A percentile compares a stretch with the other conserved stretches of the same genome.
Conservation (phyloP, 2,888 invertebrate genomes). For the Hetaerina titia region DNA sequence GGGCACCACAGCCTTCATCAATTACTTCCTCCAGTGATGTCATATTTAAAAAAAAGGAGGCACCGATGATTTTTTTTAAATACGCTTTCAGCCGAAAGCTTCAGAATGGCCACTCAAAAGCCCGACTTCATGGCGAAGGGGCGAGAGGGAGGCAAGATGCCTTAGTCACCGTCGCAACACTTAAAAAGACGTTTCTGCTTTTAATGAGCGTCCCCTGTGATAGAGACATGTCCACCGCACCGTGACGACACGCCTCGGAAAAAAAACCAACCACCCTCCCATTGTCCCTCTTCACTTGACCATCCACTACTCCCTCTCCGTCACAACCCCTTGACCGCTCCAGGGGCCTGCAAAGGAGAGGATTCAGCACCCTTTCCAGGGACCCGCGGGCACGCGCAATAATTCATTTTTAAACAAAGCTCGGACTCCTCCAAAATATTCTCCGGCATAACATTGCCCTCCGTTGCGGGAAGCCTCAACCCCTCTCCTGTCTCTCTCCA, state of each 20-base stretch:
- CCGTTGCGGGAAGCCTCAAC: not conserved
- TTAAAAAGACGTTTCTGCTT: not conserved
- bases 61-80: not conserved
- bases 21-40: not conserved
- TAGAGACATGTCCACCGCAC: not conserved
- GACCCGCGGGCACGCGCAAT: not conserved
- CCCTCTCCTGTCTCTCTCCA: not conserved
- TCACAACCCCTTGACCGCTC: not conserved
- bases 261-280: not conserved
- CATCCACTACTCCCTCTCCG: not conserved
- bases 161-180: not conserved
- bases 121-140: not conserved
- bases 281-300: conserved; percentile 58
- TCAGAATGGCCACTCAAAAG: not conserved
- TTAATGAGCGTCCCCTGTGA: not conserved
- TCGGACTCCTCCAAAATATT: not conserved
- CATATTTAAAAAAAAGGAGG: not conserved
- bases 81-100: not conserved
- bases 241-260: conserved; percentile 18
- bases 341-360: not conserved
- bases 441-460: not conserved
- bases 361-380: not conserved
- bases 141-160: not conserved
- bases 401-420: not conserved
- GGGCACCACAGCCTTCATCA: not conserved